phyloP scores from a whole-genome alignment of 2,888 invertebrate genomes.

The Xestia ashworthii region DNA sequence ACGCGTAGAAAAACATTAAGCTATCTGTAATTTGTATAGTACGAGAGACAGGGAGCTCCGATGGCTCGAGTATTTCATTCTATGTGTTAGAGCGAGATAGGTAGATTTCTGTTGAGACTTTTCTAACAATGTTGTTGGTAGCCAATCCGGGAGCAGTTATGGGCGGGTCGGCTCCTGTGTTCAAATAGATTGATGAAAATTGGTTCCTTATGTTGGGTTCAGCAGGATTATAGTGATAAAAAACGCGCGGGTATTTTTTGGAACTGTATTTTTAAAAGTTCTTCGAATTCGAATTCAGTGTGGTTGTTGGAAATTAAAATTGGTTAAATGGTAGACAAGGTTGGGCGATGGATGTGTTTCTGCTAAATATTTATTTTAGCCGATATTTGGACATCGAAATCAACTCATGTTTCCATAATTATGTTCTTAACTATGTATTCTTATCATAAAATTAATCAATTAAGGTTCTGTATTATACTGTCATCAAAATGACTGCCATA shows the following conservation, averaged over 20 bases:
- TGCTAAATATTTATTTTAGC: neutral
- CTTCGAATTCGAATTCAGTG: slow-evolving; percentile 46
- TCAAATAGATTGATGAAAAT: slow-evolving; percentile 78
- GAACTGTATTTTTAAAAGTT: slow-evolving; percentile 45
- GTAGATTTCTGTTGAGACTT: slow-evolving; percentile 69
- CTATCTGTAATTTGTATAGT: slow-evolving; percentile 86
- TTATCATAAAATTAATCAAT: neutral
- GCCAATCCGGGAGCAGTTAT: slow-evolving; percentile 84
- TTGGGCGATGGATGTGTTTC: neutral
- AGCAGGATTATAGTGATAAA: slow-evolving; percentile 59
- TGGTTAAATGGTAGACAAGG: slow-evolving; percentile 31
- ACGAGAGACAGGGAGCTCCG: slow-evolving; percentile 76
- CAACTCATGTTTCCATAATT: neutral
- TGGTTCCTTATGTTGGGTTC: slow-evolving; percentile 70
- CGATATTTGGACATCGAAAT: neutral
- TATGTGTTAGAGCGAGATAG: slow-evolving; percentile 77
- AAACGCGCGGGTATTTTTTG: slow-evolving; percentile 51
- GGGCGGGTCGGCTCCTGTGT: slow-evolving; percentile 82
- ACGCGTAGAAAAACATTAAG: slow-evolving; percentile 86
- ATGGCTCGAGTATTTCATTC: slow-evolving; percentile 46
- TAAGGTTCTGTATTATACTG: neutral
- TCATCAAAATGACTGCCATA: neutral
- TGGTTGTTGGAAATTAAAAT: slow-evolving; percentile 42
- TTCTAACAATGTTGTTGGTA: slow-evolving; percentile 79
- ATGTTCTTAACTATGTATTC: neutral